phyloP scores from a whole-genome alignment of 2,888 invertebrate species.

The Syrphus vitripennis region DNA sequence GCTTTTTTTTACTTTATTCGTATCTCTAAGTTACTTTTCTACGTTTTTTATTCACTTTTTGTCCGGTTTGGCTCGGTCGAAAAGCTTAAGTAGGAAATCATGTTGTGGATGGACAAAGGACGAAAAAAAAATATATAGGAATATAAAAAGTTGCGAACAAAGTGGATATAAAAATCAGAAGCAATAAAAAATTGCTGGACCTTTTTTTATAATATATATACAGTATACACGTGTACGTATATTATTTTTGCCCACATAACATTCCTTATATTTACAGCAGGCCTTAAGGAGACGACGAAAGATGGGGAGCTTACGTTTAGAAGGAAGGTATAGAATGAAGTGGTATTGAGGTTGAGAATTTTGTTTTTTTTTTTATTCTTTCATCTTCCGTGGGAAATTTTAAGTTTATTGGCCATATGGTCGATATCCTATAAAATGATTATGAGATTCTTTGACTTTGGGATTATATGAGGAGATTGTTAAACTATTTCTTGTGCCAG shows the following conservation, averaged over 20 bases:
- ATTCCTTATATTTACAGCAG: conserved; percentile 43
- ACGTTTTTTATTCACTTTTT: conserved; percentile 42
- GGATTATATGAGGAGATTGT: conserved; percentile 62
- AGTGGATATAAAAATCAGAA: conserved; percentile 69
- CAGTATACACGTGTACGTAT: not conserved
- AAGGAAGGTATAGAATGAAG: not conserved
- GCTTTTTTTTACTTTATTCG: not conserved
- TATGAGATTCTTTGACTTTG: conserved; percentile 64
- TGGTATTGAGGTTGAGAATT: conserved; percentile 8
- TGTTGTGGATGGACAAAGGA: conserved; percentile 61
- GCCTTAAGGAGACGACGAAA: conserved; percentile 11
- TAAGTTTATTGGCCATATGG: conserved; percentile 67
- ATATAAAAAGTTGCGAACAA: conserved; percentile 66
- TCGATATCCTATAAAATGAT: conserved; percentile 65
- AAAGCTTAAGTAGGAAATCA: conserved; percentile 70
- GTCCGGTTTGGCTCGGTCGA: conserved; percentile 52
- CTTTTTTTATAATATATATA: conserved; percentile 28
- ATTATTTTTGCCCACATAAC: conserved; percentile 26
- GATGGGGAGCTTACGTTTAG: conserved; percentile 19
- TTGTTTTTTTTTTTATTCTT: not conserved
- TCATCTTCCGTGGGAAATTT: conserved; percentile 47
- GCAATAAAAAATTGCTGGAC: conserved; percentile 65
- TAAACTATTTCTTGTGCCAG: conserved; percentile 54
- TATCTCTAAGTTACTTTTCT: conserved; percentile 22
- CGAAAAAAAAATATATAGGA: conserved; percentile 35